Evolutionary conservation across 2,113 vertebrate species (phyloP), one percentile per base, ranked within the genome.

Genomic region (Cyanocitta stelleri): DNA sequence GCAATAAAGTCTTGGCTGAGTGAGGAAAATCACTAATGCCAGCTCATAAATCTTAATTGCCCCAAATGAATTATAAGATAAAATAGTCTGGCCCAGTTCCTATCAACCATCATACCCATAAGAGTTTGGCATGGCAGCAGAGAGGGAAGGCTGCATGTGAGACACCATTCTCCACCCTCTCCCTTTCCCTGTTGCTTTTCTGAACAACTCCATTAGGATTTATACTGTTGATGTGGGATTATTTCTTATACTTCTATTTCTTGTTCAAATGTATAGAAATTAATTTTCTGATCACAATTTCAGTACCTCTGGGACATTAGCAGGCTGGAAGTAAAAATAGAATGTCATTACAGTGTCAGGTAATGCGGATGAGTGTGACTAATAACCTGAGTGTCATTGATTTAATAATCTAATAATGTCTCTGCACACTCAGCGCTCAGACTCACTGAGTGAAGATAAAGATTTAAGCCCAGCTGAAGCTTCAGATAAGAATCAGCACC

Each of bases 221-320:
- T 93, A 95, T 18, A 33, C 78, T 26, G 24, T 75, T 52, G 0
- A 66, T 27, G 24, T 49, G 67, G 85, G 95, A 96, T 97, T 90
- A 96, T 90, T 97, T 83, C 67, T 81, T 62, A 58, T 71, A 91
- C 72, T 95, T 95, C 77, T 92, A 87, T 85, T 97, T 95, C 90
- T 97, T 92, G 64, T 95, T 85, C 92, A 96, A 97, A 98, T 76
- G 91, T 92, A 96, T 95, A 98, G 59, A 97, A 98, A 97, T 97
- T 97, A 97, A 97, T 98, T 98, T 98, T 97, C 96, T 97, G 97
- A 87, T 94, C 94, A 97, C 97, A 97, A 97, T 98, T 98, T 96
- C 90, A 72, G 96, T 93, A 93, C 96, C 97, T 97, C 87, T 95
- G 96, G 92, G 97, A 97, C 87, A 97, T 97, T 97, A 97, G 93